Base-by-base conservation (phyloP, 2,797 vertebrate species). In the Florisuga fusca region DNA sequence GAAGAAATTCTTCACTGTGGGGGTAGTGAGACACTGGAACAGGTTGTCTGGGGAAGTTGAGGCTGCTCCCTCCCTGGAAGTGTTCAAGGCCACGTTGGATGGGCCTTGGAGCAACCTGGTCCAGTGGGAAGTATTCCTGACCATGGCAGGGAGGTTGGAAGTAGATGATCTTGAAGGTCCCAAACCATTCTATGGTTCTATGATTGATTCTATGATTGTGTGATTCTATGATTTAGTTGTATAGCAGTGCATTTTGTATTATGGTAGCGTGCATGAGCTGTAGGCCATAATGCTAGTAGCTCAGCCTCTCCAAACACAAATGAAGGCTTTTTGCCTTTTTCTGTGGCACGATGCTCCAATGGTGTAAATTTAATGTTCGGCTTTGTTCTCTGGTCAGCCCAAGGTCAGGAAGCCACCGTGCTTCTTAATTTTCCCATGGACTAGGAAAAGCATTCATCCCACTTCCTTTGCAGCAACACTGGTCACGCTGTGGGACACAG, bases 401-500 rank as follows among this genome's bases (percentile, higher is more conserved):
- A 33, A 6, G 12, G 41, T 66, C 38, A 48, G 67, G 43, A 82
- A 75, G 26, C 11, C 23, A 36, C 9, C 0, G 0, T 15, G 36
- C 26, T 78, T n/a, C 64, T 79, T 62, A 38, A 15, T 68, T 82
- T 77, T 46, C n/a, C 34, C 21, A 4, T 29, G 29, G 41, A 27
- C 43, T 73, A 66, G 27, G 46, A 77, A 36, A 73, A 48, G 12
- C 0, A 2, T 63, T 92, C 45, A 27, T 74, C 27, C 23, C 11
- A 4, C 27, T 67, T 68, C 21, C 41, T 7, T 41, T 67, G 31
- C 31, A 34, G 23, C 2, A 11, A 2, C 11, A 31, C 2, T 0
- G 3, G 19, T 41, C 5, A 3, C 55, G 26, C 45, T 0, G 1
- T 7, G 38, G 46, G 29, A 18, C 22, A 1, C 0, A 1, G 22